These are phyloP conservation scores for Cepphus grylle DNA, from an alignment of 2,113 vertebrate genomes.

Conservation along the genomic window DNA sequence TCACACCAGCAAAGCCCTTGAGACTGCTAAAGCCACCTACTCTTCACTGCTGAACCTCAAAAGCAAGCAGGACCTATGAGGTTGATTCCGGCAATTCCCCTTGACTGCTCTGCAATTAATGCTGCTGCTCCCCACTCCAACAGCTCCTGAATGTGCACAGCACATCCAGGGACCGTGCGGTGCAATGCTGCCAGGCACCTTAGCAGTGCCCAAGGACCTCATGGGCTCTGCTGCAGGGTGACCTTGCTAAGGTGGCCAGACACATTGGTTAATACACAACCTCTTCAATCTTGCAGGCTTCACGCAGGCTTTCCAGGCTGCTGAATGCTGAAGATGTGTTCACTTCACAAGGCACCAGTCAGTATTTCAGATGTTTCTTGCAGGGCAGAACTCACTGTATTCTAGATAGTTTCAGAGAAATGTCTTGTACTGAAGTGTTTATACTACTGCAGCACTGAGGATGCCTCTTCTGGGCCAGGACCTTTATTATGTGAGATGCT, in stretches of 20 bases:
- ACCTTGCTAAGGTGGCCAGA: neutral
- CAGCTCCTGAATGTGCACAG: neutral
- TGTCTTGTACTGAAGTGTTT: neutral
- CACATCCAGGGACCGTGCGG: fast-evolving
- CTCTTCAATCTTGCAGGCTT: neutral
- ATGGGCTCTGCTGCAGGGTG: neutral
- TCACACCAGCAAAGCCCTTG: neutral
- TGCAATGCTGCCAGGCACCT: too few relatives aligned
- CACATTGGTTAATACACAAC: fast-evolving
- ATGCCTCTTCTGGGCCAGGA: neutral
- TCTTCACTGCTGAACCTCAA: neutral
- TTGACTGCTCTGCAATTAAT: neutral
- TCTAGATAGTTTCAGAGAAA: neutral
- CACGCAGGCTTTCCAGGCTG: neutral
- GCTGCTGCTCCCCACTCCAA: neutral
- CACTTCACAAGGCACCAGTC: neutral
- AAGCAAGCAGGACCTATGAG: neutral
- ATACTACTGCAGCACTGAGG: neutral
- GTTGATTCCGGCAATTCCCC: neutral
- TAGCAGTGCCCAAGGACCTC: neutral
- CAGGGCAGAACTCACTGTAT: neutral
- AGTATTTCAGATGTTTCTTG: neutral
- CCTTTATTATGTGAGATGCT: neutral
- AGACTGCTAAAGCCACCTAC: fast-evolving
- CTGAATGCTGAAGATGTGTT: neutral